phyloP scores from a whole-genome alignment of 2,113 vertebrate genomes.

The Pycnonotus jocosus region DNA sequence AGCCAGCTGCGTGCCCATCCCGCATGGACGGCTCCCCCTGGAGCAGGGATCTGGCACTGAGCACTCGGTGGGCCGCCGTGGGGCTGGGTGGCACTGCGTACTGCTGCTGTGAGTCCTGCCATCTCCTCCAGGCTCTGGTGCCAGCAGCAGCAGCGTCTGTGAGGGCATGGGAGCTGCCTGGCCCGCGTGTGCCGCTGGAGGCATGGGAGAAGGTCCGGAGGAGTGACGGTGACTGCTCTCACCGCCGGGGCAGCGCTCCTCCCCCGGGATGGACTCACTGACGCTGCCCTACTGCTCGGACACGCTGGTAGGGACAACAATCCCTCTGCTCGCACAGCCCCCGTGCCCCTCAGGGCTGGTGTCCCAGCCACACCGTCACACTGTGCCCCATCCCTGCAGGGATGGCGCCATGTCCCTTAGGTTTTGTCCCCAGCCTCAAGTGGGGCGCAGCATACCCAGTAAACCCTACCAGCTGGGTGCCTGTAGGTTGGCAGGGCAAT shows the following conservation, averaged over 20 bases:
- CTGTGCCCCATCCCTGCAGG: fast-evolving
- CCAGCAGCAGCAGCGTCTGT: fast-evolving
- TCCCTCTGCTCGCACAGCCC: not conserved
- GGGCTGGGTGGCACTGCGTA: not conserved
- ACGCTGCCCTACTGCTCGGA: fast-evolving
- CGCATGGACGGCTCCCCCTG: fast-evolving
- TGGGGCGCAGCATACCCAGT: not conserved
- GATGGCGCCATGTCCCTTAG: not conserved
- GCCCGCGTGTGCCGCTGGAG: fast-evolving
- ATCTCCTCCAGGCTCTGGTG: not conserved
- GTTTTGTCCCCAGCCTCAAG: not conserved
- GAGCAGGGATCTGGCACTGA: not conserved
- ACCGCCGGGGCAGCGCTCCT: not conserved
- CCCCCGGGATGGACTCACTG: not conserved
- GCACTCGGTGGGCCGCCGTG: not conserved
- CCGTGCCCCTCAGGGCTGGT: not conserved
- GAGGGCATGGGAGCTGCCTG: not conserved
- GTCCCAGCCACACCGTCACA: not conserved
- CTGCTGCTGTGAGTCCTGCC: not conserved
- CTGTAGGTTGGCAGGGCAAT: not conserved
- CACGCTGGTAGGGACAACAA: not conserved
- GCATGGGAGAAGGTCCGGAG: not conserved
- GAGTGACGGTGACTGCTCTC: not conserved
- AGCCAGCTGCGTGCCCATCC: not conserved
- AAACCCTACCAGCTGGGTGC: not conserved